Evolutionary conservation across 2,113 vertebrate species (phyloP).

Genomic region (Vulpes lagopus): DNA sequence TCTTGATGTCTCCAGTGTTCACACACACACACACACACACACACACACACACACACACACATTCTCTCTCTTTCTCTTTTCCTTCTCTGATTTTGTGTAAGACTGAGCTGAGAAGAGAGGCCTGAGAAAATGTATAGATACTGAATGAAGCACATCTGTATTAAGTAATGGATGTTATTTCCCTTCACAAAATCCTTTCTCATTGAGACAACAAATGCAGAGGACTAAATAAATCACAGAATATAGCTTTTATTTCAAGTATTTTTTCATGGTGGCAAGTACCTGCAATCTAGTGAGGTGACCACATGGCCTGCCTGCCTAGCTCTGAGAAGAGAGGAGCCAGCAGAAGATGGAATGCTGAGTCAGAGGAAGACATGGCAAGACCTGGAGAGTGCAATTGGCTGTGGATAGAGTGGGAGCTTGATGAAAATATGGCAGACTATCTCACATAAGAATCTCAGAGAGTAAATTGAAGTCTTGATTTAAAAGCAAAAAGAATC

Average conservation of each 20-base stretch:
- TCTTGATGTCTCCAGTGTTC: background rate
- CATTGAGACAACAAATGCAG: background rate
- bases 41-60: too few relatives aligned
- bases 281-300: background rate
- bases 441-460: background rate
- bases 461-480: background rate
- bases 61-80: too few relatives aligned
- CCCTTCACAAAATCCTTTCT: background rate
- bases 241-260: background rate
- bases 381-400: background rate
- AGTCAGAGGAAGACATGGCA: background rate
- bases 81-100: background rate
- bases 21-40: too few relatives aligned
- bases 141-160: background rate
- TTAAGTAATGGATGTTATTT: background rate
- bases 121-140: background rate
- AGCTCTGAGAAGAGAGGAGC: background rate
- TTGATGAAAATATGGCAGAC: background rate
- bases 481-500: slow-evolving; percentile 39
- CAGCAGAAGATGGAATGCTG: background rate
- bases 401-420: too few relatives aligned
- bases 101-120: background rate
- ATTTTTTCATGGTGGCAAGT: background rate
- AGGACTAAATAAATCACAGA: background rate
- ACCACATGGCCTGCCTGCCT: background rate